Percentiles rank a stretch among this genome's conserved stretches.
phyloP scores from a whole-genome alignment of 2,797 vertebrate genomes.

The Sebastes nivosus region DNA sequence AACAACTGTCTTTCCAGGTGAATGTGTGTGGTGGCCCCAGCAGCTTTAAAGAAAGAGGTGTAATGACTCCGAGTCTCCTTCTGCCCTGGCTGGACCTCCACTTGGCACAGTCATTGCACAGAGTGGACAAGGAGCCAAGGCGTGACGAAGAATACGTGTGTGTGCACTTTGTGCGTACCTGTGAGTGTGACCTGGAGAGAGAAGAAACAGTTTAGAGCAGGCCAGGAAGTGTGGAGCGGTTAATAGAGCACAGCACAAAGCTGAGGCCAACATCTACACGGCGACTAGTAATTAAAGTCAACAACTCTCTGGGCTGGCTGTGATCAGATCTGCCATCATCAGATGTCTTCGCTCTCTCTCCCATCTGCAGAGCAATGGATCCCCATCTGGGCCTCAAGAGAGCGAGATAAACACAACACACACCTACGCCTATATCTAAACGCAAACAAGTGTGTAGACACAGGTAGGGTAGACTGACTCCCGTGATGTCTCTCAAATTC shows the following conservation, averaged over 20 bases:
- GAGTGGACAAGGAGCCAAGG: conserved; percentile 62
- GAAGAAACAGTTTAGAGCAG: conserved; percentile 56
- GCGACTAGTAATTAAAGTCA: conserved; percentile 75
- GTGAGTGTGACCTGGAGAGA: conserved; percentile 52
- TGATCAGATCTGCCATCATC: conserved; percentile 44
- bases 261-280: conserved; percentile 60
- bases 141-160: conserved; percentile 47
- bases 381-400: conserved; percentile 37
- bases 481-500: neutral
- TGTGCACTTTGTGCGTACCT: conserved; percentile 1
- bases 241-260: conserved; percentile 57
- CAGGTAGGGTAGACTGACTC: neutral
- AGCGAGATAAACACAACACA: neutral
- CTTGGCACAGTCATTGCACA: conserved; percentile 59
- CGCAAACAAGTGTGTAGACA: neutral
- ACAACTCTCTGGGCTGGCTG: conserved; percentile 53
- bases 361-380: conserved; percentile 43
- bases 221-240: conserved; percentile 48
- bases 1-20: conserved; percentile 19
- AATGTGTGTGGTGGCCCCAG: neutral
- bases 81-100: conserved; percentile 55
- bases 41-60: conserved; percentile 48
- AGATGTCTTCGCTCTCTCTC: conserved; percentile 20
- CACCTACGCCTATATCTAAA: neutral
- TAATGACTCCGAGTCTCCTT: conserved; percentile 52